Evolutionary conservation across 2,113 vertebrate genomes (phyloP).

Genomic region (Macquaria ambigua): DNA sequence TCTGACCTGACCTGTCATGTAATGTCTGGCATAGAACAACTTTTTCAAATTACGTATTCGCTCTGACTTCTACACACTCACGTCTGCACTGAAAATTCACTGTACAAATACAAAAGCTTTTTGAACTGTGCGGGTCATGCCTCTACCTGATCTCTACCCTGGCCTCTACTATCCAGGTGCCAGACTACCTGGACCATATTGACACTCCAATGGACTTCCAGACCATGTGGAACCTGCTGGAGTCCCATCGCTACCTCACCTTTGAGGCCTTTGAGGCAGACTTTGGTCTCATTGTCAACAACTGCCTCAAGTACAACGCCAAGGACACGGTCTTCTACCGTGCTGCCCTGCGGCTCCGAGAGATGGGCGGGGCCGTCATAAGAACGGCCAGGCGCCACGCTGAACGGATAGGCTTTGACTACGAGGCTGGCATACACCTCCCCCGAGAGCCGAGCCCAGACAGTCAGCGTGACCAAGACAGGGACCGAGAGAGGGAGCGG

Average conservation of each 20-base stretch:
- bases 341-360: slow-evolving; percentile 93
- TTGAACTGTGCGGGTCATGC: neutral
- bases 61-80: neutral
- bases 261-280: slow-evolving; percentile 97
- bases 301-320: slow-evolving; percentile 99
- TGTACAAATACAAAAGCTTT: neutral
- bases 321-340: slow-evolving; percentile 99
- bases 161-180: slow-evolving; percentile 85
- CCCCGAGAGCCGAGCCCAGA: slow-evolving; percentile 90
- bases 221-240: slow-evolving; percentile 97
- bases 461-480: slow-evolving; percentile 77
- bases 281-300: slow-evolving; percentile 98
- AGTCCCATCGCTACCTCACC: slow-evolving; percentile 95
- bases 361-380: slow-evolving; percentile 91
- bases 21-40: neutral
- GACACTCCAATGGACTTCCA: slow-evolving; percentile 99
- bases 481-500: slow-evolving; percentile 71
- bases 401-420: slow-evolving; percentile 97
- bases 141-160: neutral
- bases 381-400: slow-evolving; percentile 94
- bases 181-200: slow-evolving; percentile 98
- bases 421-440: slow-evolving; percentile 96
- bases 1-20: too few relatives aligned
- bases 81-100: neutral
- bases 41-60: neutral